These are phyloP conservation scores for Ceratothoa steindachneri DNA, from an alignment of 2,888 invertebrate species.

Conservation along the genomic window DNA sequence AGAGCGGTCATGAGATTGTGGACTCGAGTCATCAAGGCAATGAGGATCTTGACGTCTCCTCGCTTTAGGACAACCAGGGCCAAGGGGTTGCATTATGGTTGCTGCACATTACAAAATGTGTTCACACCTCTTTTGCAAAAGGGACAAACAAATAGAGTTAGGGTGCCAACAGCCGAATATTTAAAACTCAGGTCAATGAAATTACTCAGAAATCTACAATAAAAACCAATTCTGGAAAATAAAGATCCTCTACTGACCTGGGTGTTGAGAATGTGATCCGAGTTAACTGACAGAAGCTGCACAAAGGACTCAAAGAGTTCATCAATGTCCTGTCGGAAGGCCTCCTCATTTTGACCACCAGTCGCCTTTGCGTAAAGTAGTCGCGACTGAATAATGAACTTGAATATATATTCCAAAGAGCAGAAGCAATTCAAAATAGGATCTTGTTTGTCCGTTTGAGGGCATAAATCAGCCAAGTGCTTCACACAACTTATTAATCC, in stretches of 20 bases:
- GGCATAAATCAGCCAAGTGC: conserved; percentile 81
- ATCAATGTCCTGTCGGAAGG: conserved; percentile 68
- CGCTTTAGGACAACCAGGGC: no score
- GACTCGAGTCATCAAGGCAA: no score
- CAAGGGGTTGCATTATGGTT: no score
- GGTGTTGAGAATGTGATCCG: conserved; percentile 71
- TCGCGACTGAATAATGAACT: conserved; percentile 84
- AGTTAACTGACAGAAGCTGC: conserved; percentile 67
- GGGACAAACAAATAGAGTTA: no score
- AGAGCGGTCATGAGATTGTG: no score
- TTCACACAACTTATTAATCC: conserved; percentile 83
- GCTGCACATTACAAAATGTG: no score
- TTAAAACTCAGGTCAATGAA: no score
- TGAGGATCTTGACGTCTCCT: no score
- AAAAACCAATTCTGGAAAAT: no score
- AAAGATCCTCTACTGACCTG: conserved; percentile 63
- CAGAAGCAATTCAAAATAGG: conserved; percentile 85
- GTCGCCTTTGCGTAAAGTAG: conserved; percentile 78
- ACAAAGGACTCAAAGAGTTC: conserved; percentile 67
- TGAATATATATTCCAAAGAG: conserved; percentile 86
- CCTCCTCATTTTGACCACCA: conserved; percentile 82
- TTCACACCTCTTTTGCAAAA: no score
- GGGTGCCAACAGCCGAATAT: no score
- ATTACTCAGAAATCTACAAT: no score
- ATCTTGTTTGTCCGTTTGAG: conserved; percentile 79